Evolutionary conservation across 2,888 invertebrate species (phyloP), one percentile per base, ranked within the genome.

Genomic region (Meandrusa payeni): DNA sequence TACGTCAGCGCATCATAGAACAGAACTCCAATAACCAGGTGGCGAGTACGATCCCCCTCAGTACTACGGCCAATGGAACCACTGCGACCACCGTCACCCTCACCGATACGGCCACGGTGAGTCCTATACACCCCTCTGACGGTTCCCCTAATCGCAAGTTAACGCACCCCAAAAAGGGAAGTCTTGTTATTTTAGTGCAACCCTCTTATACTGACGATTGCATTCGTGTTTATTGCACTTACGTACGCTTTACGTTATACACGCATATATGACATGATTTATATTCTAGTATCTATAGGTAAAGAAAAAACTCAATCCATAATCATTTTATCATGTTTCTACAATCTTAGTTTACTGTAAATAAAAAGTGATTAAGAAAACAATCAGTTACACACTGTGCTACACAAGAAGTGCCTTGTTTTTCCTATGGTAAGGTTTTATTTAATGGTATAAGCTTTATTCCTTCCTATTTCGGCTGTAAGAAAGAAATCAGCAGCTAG

Each of bases 1-100:
- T 94, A 57, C 89, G 95, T 47, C 95, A 95, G 76, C 92, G 95
- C 69, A 92, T 95, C 62, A 92, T 94, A 67, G 95, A 94, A 68
- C 92, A 92, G 53, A 86, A 59, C 67, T 61, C 87, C 5, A 88
- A 89, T 64, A 89, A 89, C 70, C 88, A 89, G 73, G 85, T 87
- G 68, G 54, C 74, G 19, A 57, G 54, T 44, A 52, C 64, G 22
- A 50, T 62, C 32, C 37, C 59, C 26, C 46, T 67, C 55, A 77
- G 59, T 70, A 65, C 65, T 49, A 65, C 71, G 34, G 57, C 76
- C 48, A 83, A 79, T 52, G 77, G 78, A 47, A 76, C 80, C 55
- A 81, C 86, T 68, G 74, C 82, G 42, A 81, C 82, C 55, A 86
- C 88, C 51, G 87, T 80, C 69, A 86, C 88, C 86, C 85, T 85